These are phyloP conservation scores for Heterotis niloticus DNA, from an alignment of 2,113 vertebrate genomes.

Conservation along the genomic window DNA sequence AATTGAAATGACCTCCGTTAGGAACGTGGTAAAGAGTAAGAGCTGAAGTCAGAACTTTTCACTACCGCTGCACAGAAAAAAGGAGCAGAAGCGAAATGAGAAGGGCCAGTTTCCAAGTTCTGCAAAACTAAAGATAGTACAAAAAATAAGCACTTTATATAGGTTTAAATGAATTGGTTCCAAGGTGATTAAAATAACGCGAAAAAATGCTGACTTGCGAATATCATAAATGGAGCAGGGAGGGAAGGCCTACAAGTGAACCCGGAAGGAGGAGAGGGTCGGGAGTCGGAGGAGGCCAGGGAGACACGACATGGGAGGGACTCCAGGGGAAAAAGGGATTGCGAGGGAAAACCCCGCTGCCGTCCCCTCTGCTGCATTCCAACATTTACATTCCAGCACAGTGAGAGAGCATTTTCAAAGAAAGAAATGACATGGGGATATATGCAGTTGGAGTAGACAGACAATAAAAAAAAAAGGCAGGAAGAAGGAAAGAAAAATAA, in stretches of 20 bases:
- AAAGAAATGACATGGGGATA: not conserved
- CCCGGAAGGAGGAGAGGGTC: conserved; percentile 2
- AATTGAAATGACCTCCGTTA: not conserved
- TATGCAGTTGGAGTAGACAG: conserved; percentile 1
- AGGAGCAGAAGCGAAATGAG: not conserved
- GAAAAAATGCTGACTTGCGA: conserved; percentile 25
- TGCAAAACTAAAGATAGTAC: not conserved
- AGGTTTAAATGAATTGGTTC: conserved; percentile 22
- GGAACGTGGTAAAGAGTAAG: not conserved
- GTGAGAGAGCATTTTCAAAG: conserved; percentile 25
- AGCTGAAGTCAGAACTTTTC: conserved; percentile 5
- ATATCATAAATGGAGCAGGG: conserved; percentile 43
- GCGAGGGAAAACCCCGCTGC: conserved; percentile 64
- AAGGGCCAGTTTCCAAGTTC: not conserved
- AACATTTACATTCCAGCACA: conserved; percentile 50
- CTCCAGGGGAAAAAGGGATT: conserved; percentile 37
- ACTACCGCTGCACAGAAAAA: not conserved
- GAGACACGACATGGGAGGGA: conserved; percentile 32
- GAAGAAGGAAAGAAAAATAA: not conserved
- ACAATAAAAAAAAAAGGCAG: not conserved
- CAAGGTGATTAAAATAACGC: conserved; percentile 39
- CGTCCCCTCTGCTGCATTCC: conserved; percentile 52
- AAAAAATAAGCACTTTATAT: too few species aligned
- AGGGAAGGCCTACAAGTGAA: conserved; percentile 25
- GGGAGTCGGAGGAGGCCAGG: conserved; percentile 7